Evolutionary conservation across 2,113 vertebrate species (phyloP).

Genomic region (Struthidea cinerea): DNA sequence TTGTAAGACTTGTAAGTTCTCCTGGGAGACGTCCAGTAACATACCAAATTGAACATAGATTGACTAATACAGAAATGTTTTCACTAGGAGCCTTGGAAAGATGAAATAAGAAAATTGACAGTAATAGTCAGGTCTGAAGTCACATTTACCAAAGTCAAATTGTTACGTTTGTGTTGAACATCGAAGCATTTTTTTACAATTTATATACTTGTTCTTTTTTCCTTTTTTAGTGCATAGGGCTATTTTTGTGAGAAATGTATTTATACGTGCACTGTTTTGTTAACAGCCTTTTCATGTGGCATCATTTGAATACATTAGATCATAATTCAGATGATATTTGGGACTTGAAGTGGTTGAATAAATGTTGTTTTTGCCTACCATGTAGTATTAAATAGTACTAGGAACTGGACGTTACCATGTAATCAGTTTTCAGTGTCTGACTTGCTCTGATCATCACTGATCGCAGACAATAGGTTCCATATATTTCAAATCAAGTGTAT

Average conservation of each 20-base stretch:
- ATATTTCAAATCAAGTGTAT: neutral
- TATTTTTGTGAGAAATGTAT: neutral
- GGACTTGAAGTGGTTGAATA: neutral
- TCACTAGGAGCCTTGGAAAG: neutral
- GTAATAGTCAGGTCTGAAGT: neutral
- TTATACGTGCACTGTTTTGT: neutral
- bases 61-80: neutral
- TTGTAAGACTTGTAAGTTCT: neutral
- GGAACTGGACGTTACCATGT: neutral
- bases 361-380: neutral
- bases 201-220: neutral
- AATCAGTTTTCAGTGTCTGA: neutral
- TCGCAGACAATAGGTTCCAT: neutral
- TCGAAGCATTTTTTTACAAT: neutral
- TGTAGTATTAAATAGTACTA: neutral
- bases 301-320: neutral
- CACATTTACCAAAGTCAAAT: neutral
- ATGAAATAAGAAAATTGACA: neutral
- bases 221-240: neutral
- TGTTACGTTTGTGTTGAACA: accelerated
- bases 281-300: neutral
- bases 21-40: neutral
- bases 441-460: neutral
- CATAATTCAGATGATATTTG: neutral
- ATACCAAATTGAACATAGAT: neutral